Evolutionary conservation across 2,113 vertebrate genomes (phyloP), one percentile per base, ranked within the genome.

Genomic region (Zosterops hypoxanthus): DNA sequence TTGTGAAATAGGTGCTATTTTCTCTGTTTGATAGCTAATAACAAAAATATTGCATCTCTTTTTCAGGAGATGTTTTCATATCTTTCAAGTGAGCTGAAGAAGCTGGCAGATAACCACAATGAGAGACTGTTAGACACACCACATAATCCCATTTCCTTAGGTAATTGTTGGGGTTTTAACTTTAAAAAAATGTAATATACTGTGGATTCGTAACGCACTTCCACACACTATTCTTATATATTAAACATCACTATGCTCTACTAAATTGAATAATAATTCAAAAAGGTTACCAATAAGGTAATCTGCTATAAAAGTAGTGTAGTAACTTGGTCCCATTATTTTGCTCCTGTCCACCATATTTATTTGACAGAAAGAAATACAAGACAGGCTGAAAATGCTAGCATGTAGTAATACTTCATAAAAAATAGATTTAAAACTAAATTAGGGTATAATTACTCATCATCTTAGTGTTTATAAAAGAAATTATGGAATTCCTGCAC

Each of bases 81-180:
- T 95, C 98, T 99, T 98, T 98, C 98, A 64, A 98, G 97, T 91
- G 98, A 99, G 96, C 95, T 99, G 92, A 99, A 98, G 96, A 98
- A 96, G 86, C 96, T 99, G 94, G 98, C 99, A 65, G 98, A 98
- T 85, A 95, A 65, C 70, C 98, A 99, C 56, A 98, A 96, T 73
- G 99, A 99, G 96, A 98, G 99, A 94, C 95, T 99, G 69, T 98
- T 99, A 88, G 95, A 98, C 66, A 99, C 99, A 78, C 98, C 99
- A 68, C 99, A 99, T 92, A 99, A 99, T 95, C 99, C 99, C 81
- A 99, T 99, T 96, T 99, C 99, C 57, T 98, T 99, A 97, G 99
- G 99, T 99, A 98, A 97, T 76, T 77, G 33, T 21, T 80, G 71
- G 1, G 5, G 10, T 34, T 93, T 95, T 85, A 46, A 47, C 26